Conservation (phyloP, 2,888 invertebrate genomes). For the Netelia inedita region DNA sequence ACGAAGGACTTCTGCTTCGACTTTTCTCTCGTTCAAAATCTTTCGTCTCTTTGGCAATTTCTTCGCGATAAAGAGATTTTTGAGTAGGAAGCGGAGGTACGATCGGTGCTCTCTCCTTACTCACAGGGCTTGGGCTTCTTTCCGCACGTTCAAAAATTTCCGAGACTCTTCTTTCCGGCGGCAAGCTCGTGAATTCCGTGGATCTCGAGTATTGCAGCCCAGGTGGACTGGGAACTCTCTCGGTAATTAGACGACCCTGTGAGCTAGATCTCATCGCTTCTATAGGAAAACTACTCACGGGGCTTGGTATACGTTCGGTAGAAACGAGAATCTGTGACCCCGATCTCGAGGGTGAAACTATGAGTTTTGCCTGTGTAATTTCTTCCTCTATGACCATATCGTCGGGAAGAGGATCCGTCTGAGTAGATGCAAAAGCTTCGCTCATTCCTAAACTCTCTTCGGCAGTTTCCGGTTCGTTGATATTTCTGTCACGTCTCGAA, state of each 20-base stretch:
- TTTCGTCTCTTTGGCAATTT: slow-evolving; percentile 27
- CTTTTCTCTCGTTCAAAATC: slow-evolving; percentile 30
- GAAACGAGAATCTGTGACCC: slow-evolving; percentile 83
- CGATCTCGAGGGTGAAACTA: slow-evolving; percentile 80
- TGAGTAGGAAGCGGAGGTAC: slow-evolving; percentile 68
- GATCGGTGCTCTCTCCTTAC: slow-evolving; percentile 39
- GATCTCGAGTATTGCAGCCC: slow-evolving; percentile 21
- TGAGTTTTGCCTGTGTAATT: slow-evolving; percentile 81
- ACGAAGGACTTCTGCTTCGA: slow-evolving; percentile 59
- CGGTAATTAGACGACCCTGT: slow-evolving; percentile 15
- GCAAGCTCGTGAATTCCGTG: slow-evolving; percentile 56
- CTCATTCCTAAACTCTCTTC: slow-evolving; percentile 19
- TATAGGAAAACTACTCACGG: slow-evolving; percentile 64
- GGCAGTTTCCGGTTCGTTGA: slow-evolving; percentile 74
- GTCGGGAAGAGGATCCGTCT: slow-evolving; percentile 94
- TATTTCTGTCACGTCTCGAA: slow-evolving; percentile 82
- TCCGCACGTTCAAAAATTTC: slow-evolving; percentile 38
- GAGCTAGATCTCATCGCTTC: slow-evolving; percentile 51
- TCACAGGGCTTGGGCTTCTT: slow-evolving; percentile 58
- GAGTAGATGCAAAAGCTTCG: slow-evolving; percentile 92
- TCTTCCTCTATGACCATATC: slow-evolving; percentile 87
- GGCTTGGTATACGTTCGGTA: slow-evolving; percentile 81
- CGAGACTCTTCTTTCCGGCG: slow-evolving; percentile 61
- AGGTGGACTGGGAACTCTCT: slow-evolving; percentile 46
- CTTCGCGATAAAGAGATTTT: slow-evolving; percentile 48